Percentiles rank a stretch among this genome's conserved stretches.
Evolutionary conservation across 2,797 vertebrate species (phyloP).

Genomic region (Picus viridis): DNA sequence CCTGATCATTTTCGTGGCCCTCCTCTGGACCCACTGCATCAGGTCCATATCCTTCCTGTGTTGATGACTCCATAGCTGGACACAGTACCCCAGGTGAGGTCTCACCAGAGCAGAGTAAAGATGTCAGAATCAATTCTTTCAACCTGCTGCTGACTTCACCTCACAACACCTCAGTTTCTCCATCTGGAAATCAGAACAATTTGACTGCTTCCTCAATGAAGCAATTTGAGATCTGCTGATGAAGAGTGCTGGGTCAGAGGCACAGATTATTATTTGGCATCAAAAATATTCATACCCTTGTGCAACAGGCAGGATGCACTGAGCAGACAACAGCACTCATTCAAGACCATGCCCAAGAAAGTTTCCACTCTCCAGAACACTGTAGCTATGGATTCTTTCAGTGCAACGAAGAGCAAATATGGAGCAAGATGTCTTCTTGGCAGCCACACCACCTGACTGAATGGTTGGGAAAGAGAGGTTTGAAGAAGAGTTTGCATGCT

Average conservation of each 20-base stretch:
- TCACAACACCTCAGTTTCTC: conserved; percentile 8
- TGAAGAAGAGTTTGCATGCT: background rate
- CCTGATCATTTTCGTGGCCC: too few species aligned
- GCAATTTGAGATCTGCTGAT: background rate
- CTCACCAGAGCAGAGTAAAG: too few species aligned
- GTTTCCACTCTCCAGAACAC: background rate
- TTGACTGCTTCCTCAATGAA: conserved; percentile 22
- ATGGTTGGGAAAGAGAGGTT: background rate
- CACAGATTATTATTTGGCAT: background rate
- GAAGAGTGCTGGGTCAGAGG: conserved; percentile 20
- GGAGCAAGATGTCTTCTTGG: background rate
- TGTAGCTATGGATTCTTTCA: background rate
- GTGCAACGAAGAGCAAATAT: background rate
- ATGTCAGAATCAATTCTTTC: too few species aligned
- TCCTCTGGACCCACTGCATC: too few species aligned
- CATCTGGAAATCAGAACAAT: conserved; percentile 4
- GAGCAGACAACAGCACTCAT: background rate
- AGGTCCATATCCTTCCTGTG: too few species aligned
- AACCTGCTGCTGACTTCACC: background rate
- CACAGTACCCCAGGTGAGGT: too few species aligned
- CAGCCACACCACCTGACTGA: background rate
- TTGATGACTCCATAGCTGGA: too few species aligned
- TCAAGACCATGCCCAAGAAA: background rate
- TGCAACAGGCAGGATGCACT: background rate
- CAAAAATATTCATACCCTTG: background rate